Base-by-base conservation (phyloP, 2,888 invertebrate genomes). In the Mythimna loreyi region DNA sequence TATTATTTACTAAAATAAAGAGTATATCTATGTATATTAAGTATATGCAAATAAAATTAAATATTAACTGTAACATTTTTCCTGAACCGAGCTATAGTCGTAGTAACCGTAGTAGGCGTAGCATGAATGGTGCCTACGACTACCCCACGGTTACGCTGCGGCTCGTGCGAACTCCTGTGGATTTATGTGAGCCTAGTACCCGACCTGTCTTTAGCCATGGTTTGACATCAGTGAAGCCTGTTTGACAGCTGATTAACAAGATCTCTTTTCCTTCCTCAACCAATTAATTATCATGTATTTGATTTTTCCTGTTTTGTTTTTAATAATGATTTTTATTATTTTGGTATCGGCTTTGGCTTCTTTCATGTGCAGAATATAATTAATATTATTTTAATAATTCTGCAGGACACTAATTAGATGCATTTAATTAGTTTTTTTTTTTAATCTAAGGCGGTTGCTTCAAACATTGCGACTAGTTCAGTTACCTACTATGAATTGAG, bases 191-290 rank as follows among this genome's bases (percentile, higher is more conserved):
- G 70, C 95, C 95, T 95, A 78, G 93, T 96, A 92, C 72, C 52
- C 63, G 76, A 93, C 91, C 94, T 95, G 95, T 95, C 96, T 92
- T 84, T 87, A 91, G 88, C 92, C 92, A 92, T 92, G 91, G 89
- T 92, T 93, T 95, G 95, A 95, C 93, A 85, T 86, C 89, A 90
- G 92, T 95, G 95, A 96, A 90, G 92, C 84, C 86, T 84, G 83
- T 85, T 85, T 95, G 95, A 96, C 95, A 95, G 94, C 88, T 91
- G 86, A 88, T 85, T 87, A 81, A 70, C 72, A 61, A 68, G 33
- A 52, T 47, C 1, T 52, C 1, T 64, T 74, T 76, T 56, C 67
- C 69, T 66, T 78, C 65, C 65, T 65, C 28, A 53, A 50, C 8
- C 25, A 56, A 53, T 55, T 5, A n/a, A 63, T 43, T 8, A 62